phyloP scores from a whole-genome alignment of 1,140 invertebrate species.

The Dufourea novaeangliae region DNA sequence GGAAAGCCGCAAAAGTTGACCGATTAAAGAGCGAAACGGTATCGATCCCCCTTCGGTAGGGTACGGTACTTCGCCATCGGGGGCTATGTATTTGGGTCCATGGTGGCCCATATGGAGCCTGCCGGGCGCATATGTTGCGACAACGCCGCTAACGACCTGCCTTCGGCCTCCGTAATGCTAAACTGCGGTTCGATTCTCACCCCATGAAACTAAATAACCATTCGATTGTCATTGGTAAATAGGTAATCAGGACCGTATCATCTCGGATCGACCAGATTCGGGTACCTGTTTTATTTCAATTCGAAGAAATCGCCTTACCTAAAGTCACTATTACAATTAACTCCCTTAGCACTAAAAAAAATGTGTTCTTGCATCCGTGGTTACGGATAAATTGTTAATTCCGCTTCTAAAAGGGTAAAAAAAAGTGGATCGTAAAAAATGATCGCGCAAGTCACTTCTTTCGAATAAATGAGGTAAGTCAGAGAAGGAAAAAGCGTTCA shows the following conservation, averaged over 20 bases:
- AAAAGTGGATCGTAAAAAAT: no score
- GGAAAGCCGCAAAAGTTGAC: constrained; percentile 64
- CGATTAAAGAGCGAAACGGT: constrained; percentile 75
- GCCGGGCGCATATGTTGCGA: constrained; percentile 81
- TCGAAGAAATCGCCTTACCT: neutral
- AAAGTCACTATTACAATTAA: no score
- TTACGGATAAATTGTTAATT: no score
- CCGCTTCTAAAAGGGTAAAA: no score
- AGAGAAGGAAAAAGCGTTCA: neutral
- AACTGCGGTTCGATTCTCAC: constrained; percentile 79
- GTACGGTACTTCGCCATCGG: constrained; percentile 43
- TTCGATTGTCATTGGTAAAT: constrained; percentile 78
- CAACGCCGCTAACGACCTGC: constrained; percentile 81
- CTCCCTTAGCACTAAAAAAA: no score
- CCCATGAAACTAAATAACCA: constrained; percentile 79
- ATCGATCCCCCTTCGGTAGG: constrained; percentile 68
- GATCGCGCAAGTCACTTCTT: no score
- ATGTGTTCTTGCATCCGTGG: no score
- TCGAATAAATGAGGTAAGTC: no score
- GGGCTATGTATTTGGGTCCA: constrained; percentile 72
- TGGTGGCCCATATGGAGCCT: constrained; percentile 81
- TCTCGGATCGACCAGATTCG: neutral
- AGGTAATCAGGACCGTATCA: constrained; percentile 70
- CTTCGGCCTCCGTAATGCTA: constrained; percentile 78
- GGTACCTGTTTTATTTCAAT: neutral